Percentiles rank a stretch among this genome's conserved stretches.
These are phyloP conservation scores for Zaprionus bogoriensis DNA, from an alignment of 2,888 invertebrate genomes.

Conservation along the genomic window DNA sequence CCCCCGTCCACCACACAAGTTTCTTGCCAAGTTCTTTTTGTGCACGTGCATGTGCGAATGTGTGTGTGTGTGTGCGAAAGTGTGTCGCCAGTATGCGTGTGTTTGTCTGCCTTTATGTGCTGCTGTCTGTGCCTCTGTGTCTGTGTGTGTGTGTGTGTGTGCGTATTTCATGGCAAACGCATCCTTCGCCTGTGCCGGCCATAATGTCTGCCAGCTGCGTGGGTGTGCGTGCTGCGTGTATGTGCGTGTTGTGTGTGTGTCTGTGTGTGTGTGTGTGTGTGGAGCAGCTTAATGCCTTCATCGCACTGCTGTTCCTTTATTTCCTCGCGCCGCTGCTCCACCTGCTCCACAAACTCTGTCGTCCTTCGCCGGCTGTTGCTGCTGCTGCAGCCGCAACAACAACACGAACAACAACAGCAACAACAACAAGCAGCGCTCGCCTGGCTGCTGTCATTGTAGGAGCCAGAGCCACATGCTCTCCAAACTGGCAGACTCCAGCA, in stretches of 20 bases:
- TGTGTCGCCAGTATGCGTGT: slow-evolving; percentile 46
- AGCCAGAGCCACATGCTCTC: slow-evolving; percentile 56
- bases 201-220: slow-evolving; percentile 59
- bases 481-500: slow-evolving; percentile 40
- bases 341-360: slow-evolving; percentile 20
- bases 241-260: slow-evolving; percentile 16
- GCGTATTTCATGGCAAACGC: slow-evolving; percentile 70
- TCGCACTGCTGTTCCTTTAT: slow-evolving; percentile 50
- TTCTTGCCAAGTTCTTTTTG: slow-evolving; percentile 61
- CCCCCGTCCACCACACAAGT: slow-evolving; percentile 40
- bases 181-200: slow-evolving; percentile 67
- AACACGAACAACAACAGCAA: slow-evolving; percentile 22
- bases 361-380: slow-evolving; percentile 69
- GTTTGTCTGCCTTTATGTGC: slow-evolving; percentile 4
- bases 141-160: slow-evolving; percentile 34
- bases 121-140: no score
- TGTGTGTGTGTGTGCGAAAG: slow-evolving; percentile 47
- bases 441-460: slow-evolving; percentile 69
- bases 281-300: slow-evolving; percentile 76
- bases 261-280: slow-evolving; percentile 22
- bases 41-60: slow-evolving; percentile 1
- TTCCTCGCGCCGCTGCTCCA: no score
- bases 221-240: slow-evolving; percentile 22
- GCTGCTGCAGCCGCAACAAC: slow-evolving; percentile 44
- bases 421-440: slow-evolving; percentile 30